phyloP scores from a whole-genome alignment of 2,888 invertebrate species.

The Tetropium fuscum region DNA sequence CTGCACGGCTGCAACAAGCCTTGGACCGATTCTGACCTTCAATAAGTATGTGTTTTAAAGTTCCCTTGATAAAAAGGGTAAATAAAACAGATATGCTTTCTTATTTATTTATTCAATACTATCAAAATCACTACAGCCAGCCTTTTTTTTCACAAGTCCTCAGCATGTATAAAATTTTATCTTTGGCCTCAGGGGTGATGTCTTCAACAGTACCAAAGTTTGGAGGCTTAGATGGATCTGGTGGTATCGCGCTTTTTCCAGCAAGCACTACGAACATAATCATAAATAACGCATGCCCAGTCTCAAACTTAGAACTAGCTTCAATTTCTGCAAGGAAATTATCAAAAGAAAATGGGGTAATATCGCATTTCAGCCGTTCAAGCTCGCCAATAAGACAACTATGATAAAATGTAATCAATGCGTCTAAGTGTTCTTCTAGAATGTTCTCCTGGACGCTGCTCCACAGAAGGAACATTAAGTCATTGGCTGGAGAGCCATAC shows the following conservation, averaged over 20 bases:
- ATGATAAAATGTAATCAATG: conserved; percentile 2
- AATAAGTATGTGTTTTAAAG: no score
- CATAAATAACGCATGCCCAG: conserved; percentile 1
- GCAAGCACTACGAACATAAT: conserved; percentile 6
- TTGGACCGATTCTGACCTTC: no score
- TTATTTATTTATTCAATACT: no score
- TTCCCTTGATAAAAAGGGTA: no score
- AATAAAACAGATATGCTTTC: no score
- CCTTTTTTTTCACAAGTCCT: not conserved
- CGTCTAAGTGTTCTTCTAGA: conserved; percentile 4
- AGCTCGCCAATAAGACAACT: not conserved
- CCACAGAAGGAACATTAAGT: conserved; percentile 9
- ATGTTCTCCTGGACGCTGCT: conserved; percentile 1
- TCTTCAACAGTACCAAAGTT: conserved; percentile 7
- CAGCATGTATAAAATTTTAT: not conserved
- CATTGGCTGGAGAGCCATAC: conserved; percentile 65
- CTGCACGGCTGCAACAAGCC: no score
- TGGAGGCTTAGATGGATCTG: not conserved
- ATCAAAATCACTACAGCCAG: conserved; percentile 1
- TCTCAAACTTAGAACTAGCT: not conserved
- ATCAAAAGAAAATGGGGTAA: not conserved
- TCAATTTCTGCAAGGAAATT: conserved; percentile 1
- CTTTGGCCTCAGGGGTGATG: conserved; percentile 1
- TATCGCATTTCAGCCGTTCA: not conserved
- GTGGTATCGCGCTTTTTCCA: not conserved